These are phyloP conservation scores for Aphrocallistes beatrix DNA, from an alignment of 37 sponge, comb jelly and placozoan species.

Conservation along the genomic window DNA sequence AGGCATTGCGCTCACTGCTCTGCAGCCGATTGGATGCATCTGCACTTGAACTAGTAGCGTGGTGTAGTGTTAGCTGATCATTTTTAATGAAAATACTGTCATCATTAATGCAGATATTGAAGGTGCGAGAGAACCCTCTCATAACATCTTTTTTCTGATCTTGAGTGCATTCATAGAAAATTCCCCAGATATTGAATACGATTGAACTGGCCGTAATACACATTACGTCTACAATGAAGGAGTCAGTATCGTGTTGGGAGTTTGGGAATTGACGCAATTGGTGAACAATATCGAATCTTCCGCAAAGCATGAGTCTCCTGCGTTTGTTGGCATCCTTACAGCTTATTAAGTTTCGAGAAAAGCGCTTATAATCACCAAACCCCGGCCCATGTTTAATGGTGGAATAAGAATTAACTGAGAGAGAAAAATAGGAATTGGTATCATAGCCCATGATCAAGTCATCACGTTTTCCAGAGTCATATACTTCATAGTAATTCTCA, in stretches of 20 bases:
- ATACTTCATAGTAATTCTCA: slow-evolving; percentile 17
- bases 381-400: not conserved
- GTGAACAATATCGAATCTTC: slow-evolving; percentile 9
- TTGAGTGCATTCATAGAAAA: not conserved
- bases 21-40: not conserved
- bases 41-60: not conserved
- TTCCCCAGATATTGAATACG: not conserved
- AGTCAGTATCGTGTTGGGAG: not conserved
- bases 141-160: not conserved
- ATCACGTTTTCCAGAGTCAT: slow-evolving; percentile 1
- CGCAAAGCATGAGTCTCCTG: not conserved
- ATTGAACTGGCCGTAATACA: not conserved
- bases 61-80: not conserved
- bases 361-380: not conserved
- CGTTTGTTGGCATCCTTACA: not conserved
- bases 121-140: not conserved
- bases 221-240: slow-evolving; percentile 8
- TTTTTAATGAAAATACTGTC: not conserved
- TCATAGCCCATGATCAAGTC: slow-evolving; percentile 15
- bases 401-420: not conserved
- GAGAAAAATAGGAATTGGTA: not conserved
- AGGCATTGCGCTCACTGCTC: not conserved
- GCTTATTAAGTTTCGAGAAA: not conserved
- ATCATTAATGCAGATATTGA: not conserved
- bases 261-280: not conserved